phyloP scores from a whole-genome alignment of 2,888 invertebrate species.

The Chrysomela aeneicollis region DNA sequence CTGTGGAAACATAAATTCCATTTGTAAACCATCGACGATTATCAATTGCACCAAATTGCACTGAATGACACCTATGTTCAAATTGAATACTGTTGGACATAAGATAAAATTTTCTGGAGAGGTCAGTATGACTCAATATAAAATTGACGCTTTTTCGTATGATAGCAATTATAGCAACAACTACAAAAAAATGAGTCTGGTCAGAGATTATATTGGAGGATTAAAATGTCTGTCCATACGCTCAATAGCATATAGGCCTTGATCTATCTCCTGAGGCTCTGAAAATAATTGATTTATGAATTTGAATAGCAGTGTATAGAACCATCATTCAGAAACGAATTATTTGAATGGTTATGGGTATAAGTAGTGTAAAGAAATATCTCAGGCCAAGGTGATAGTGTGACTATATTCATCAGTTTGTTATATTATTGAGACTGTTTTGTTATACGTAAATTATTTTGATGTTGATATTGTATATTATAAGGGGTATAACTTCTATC shows the following conservation, averaged over 20 bases:
- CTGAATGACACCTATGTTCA: too few species aligned
- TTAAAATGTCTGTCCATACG: neutral
- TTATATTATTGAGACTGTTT: constrained; percentile 48
- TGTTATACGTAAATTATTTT: constrained; percentile 50
- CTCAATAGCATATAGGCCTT: constrained; percentile 14
- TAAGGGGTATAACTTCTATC: constrained; percentile 35
- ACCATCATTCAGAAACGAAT: constrained; percentile 21
- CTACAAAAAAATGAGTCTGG: too few species aligned
- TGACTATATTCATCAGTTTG: constrained; percentile 30
- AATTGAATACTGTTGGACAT: too few species aligned
- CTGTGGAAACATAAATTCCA: too few species aligned
- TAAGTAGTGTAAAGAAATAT: constrained; percentile 21
- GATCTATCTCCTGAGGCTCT: constrained; percentile 10
- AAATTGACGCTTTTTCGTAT: too few species aligned
- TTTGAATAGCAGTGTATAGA: constrained; percentile 22
- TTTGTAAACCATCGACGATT: too few species aligned
- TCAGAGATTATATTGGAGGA: constrained; percentile 1
- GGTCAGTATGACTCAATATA: too few species aligned
- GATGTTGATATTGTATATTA: constrained; percentile 50
- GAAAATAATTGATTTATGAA: constrained; percentile 22
- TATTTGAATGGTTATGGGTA: constrained; percentile 20
- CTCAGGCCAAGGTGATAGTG: constrained; percentile 32
- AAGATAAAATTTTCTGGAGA: too few species aligned
- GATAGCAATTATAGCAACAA: too few species aligned
- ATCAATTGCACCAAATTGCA: too few species aligned